phyloP scores from a whole-genome alignment of 2,797 vertebrate genomes.

The Limnodromus scolopaceus region DNA sequence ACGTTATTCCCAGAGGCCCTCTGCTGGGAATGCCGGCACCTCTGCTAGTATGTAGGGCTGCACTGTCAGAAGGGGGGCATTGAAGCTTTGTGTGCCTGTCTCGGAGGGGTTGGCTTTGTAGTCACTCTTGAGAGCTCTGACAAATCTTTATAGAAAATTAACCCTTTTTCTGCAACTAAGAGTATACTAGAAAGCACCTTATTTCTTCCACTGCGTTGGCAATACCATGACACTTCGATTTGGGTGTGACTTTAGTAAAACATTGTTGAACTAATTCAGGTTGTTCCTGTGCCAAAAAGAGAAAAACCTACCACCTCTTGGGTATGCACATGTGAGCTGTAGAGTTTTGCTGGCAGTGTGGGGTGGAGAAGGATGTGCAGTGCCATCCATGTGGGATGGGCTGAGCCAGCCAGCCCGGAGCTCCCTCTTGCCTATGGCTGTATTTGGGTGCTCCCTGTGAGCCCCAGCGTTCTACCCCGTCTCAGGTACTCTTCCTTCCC shows the following conservation, averaged over 20 bases:
- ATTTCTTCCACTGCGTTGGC: not conserved
- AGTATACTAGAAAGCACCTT: not conserved
- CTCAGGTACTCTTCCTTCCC: not conserved
- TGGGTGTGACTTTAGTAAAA: not conserved
- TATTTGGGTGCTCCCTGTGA: not conserved
- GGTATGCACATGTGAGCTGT: not conserved
- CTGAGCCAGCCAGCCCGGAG: not conserved
- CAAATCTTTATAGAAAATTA: not conserved
- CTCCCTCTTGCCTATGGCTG: accelerated
- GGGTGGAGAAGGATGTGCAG: not conserved
- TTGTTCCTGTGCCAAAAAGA: not conserved
- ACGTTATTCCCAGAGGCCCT: not conserved
- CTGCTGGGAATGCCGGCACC: accelerated
- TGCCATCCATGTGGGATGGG: not conserved
- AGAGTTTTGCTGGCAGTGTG: not conserved
- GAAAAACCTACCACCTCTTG: not conserved
- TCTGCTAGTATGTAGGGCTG: not conserved
- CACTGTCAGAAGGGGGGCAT: not conserved
- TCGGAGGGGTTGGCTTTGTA: not conserved
- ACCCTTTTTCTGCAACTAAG: not conserved
- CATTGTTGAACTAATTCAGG: not conserved
- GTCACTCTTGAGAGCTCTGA: not conserved
- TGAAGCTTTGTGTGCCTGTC: not conserved
- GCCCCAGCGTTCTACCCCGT: not conserved
- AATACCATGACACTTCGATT: not conserved